Evolutionary conservation across 2,113 vertebrate genomes (phyloP).

Genomic region (Triplophysa siluroides): DNA sequence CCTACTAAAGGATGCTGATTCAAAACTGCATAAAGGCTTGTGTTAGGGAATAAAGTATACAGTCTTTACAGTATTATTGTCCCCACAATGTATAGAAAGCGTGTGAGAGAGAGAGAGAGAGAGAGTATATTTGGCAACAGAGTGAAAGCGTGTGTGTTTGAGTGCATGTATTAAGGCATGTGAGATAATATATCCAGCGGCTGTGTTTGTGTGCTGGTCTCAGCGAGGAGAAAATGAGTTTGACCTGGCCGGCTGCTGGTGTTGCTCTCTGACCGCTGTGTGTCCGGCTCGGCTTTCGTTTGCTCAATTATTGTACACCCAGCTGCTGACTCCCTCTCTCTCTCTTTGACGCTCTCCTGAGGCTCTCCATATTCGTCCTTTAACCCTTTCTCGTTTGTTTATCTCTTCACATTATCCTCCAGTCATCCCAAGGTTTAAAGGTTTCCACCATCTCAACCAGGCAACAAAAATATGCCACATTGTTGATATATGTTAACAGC

Average conservation of each 20-base stretch:
- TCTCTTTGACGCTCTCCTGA: conserved; percentile 14
- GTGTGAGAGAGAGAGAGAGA: too few species aligned
- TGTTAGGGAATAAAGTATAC: too few species aligned
- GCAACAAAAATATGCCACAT: conserved; percentile 20
- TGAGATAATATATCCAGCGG: neutral
- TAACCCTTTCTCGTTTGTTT: neutral
- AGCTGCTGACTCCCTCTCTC: neutral
- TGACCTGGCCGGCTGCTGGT: conserved; percentile 41
- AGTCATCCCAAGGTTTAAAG: neutral
- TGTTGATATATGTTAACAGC: neutral
- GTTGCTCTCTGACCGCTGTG: conserved; percentile 23
- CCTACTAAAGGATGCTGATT: too few species aligned
- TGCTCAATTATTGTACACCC: conserved; percentile 43
- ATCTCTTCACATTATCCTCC: neutral
- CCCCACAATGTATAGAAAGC: too few species aligned
- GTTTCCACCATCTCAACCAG: neutral
- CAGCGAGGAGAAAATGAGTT: conserved; percentile 50
- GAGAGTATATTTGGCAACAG: too few species aligned
- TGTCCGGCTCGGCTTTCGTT: conserved; percentile 43
- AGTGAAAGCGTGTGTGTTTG: neutral
- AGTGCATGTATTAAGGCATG: neutral
- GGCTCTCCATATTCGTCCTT: neutral
- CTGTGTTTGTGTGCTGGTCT: conserved; percentile 21
- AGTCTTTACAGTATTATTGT: too few species aligned
- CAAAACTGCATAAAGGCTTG: too few species aligned